Conservation (phyloP, 1,140 invertebrate species). For the Cheumatopsyche charites region DNA sequence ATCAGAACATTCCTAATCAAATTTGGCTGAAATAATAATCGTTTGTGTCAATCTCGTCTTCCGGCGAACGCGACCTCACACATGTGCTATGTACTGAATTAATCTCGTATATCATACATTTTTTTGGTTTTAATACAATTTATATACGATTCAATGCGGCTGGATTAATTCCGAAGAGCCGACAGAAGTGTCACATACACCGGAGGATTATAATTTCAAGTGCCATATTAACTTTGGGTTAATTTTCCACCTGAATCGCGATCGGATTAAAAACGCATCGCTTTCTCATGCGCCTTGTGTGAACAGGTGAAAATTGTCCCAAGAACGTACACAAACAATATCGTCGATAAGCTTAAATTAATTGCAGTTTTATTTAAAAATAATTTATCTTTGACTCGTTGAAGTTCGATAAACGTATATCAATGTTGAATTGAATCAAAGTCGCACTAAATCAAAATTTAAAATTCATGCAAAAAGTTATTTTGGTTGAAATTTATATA, state of each 20-base stretch:
- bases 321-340: not conserved
- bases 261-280: conserved; percentile 26
- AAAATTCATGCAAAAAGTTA: too few species aligned
- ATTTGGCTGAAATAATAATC: not conserved
- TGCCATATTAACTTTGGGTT: conserved; percentile 27
- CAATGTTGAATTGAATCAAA: too few species aligned
- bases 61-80: too few species aligned
- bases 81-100: not conserved
- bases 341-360: too few species aligned
- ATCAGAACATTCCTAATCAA: not conserved
- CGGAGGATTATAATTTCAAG: conserved; percentile 27
- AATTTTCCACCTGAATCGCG: conserved; percentile 29
- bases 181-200: conserved; percentile 32
- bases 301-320: conserved; percentile 28
- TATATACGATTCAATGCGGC: not conserved
- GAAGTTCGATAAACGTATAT: too few species aligned
- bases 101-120: not conserved
- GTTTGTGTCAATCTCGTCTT: too few species aligned
- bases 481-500: too few species aligned
- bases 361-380: too few species aligned
- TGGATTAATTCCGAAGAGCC: conserved; percentile 18
- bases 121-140: not conserved
- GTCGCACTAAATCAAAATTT: too few species aligned
- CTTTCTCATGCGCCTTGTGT: not conserved
- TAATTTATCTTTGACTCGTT: too few species aligned